Base-by-base conservation (phyloP, 2,113 vertebrate species). In the Bostrychus sinensis region DNA sequence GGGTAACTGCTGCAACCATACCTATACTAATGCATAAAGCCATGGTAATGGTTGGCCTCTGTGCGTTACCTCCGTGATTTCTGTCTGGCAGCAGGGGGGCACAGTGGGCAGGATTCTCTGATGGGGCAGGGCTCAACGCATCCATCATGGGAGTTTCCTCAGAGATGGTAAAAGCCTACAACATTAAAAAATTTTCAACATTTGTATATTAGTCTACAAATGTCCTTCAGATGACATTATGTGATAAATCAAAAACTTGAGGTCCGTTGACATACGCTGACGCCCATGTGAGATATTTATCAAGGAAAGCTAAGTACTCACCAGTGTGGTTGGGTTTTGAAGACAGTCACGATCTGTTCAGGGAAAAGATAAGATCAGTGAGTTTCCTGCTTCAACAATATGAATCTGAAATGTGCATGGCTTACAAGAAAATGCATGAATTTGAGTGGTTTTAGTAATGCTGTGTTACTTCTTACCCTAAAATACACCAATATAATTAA, bases 281-380 rank as follows among this genome's bases (percentile, higher is more conserved):
- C 20, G 26, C 3, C 36, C 9, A 53, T 22, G 14, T n/a, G 38
- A 17, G n/a, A 66, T 48, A 3, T 23, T 11, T 62, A 77, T 58
- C 38, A 62, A 14, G 39, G 59, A 26, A 56, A 70, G 43, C 12
- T 45, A 39, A 60, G 42, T 32, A 87, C 89, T 51, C 68, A 92
- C 91, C 90, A 41, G 19, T 7, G 76, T 43, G 63, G 77, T 23
- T 0, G 51, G 36, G 43, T 17, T 22, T 38, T 51, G 66, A 51
- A 70, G 75, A 74, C 32, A 57, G 42, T 2, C 4, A 26, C 42
- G 67, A 25, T 82, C 89, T 91, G 86, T 82, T 63, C 1, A 38
- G 62, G 78, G 63, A 60, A 86, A 83, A 76, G 74, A 85, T 80
- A 28, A 17, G 7, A 85, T 88, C 76, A 55, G 42, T 45, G 1